phyloP scores from a whole-genome alignment of 2,113 vertebrate genomes.

The Phycodurus eques region DNA sequence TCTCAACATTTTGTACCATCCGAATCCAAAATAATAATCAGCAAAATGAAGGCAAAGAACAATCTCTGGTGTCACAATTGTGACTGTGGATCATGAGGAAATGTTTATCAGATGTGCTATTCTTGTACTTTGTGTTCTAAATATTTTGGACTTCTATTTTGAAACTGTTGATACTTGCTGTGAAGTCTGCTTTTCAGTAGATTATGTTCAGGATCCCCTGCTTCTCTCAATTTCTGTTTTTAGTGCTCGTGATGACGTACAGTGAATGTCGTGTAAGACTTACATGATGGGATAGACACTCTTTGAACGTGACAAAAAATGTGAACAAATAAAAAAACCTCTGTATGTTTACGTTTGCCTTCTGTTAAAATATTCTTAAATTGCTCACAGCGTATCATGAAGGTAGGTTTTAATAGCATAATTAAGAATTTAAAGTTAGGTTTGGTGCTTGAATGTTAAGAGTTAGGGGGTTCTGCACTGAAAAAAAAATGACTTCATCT shows the following conservation, averaged over 20 bases:
- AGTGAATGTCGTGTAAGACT: conserved; percentile 69
- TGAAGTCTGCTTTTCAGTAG: conserved; percentile 81
- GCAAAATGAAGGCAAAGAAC: conserved; percentile 58
- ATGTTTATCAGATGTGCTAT: conserved; percentile 69
- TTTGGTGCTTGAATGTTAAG: too few relatives aligned
- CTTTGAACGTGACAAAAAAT: conserved; percentile 61
- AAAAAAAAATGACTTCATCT: too few relatives aligned
- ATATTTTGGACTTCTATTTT: conserved; percentile 73
- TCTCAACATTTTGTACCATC: conserved; percentile 65
- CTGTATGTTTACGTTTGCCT: conserved; percentile 23
- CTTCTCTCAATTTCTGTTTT: conserved; percentile 74
- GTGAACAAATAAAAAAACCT: conserved; percentile 76
- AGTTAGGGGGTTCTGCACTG: too few relatives aligned
- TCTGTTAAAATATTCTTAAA: neutral
- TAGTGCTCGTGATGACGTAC: conserved; percentile 76
- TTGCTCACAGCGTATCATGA: neutral
- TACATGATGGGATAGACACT: conserved; percentile 77
- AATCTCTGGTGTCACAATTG: conserved; percentile 57
- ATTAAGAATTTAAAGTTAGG: too few relatives aligned
- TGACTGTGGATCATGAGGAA: conserved; percentile 70
- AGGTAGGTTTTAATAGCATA: neutral
- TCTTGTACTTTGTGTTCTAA: conserved; percentile 78
- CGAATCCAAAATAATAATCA: conserved; percentile 12
- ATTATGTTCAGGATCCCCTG: conserved; percentile 70
- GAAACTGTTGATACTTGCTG: conserved; percentile 72